These are phyloP conservation scores for Lagopus leucura DNA, from an alignment of 2,113 vertebrate species.

Conservation along the genomic window DNA sequence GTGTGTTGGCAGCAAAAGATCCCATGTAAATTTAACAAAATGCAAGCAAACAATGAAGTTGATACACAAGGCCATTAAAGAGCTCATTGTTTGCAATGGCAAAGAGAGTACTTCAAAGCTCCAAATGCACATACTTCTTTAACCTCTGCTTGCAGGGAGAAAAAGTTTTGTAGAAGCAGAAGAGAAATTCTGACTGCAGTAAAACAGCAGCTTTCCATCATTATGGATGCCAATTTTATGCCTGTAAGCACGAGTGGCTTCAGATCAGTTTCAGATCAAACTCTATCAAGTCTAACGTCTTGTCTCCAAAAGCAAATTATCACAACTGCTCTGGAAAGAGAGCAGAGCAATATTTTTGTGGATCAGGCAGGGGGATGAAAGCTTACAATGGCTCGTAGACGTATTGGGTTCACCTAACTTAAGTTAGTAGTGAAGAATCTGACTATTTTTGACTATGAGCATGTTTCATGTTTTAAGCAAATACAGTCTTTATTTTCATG, in stretches of 20 bases:
- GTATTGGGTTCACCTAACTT: not conserved
- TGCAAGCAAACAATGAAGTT: not conserved
- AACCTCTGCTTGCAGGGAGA: not conserved
- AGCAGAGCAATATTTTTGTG: fast-evolving
- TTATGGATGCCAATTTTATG: not conserved
- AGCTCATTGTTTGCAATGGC: not conserved
- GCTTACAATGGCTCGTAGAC: not conserved
- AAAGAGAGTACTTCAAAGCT: not conserved
- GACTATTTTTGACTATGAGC: not conserved
- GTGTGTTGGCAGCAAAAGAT: not conserved
- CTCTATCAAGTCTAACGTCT: not conserved
- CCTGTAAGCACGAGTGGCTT: not conserved
- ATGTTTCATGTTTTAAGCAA: not conserved
- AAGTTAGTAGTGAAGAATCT: not conserved
- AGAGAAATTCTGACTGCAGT: not conserved
- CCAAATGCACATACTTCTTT: not conserved
- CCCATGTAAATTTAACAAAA: not conserved
- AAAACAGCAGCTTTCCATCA: not conserved
- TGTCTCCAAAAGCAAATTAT: not conserved
- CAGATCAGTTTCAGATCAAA: not conserved
- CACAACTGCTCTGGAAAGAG: not conserved
- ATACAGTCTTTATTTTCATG: not conserved
- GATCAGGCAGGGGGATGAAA: no score
- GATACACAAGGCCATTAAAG: not conserved
- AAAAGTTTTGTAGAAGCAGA: not conserved